These are phyloP conservation scores for Rhynchotus rufescens DNA, from an alignment of 2,797 vertebrate species.

Conservation along the genomic window DNA sequence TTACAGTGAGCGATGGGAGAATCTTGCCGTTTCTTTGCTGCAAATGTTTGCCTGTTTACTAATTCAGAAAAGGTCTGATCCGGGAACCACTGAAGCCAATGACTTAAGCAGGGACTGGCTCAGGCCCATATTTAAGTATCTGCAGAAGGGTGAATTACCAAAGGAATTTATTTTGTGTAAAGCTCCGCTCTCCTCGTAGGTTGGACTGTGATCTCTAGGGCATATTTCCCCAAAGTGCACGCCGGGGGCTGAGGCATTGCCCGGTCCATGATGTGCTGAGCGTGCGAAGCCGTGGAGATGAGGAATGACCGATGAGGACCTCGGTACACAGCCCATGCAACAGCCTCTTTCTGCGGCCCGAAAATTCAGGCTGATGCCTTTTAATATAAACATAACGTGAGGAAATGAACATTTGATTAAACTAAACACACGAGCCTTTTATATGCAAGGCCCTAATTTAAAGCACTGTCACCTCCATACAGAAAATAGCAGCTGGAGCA, in stretches of 20 bases:
- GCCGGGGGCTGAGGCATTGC: neutral
- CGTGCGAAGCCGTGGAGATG: neutral
- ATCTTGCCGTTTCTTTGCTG: conserved; percentile 37
- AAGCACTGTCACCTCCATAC: conserved; percentile 57
- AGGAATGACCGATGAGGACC: neutral
- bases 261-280: neutral
- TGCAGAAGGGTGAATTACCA: neutral
- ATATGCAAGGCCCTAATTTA: conserved; percentile 62
- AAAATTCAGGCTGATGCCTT: conserved; percentile 48
- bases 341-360: conserved; percentile 1
- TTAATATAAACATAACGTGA: conserved; percentile 36
- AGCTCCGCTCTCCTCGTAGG: conserved; percentile 3
- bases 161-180: conserved; percentile 31
- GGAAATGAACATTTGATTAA: conserved; percentile 72
- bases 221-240: neutral
- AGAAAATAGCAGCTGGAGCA: conserved; percentile 62
- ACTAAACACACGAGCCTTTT: conserved; percentile 54
- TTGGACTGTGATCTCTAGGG: neutral
- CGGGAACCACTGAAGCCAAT: neutral
- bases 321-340: neutral
- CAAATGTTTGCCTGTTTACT: conserved; percentile 44
- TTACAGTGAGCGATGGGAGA: conserved; percentile 23
- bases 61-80: conserved; percentile 42
- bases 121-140: conserved; percentile 11
- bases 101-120: conserved; percentile 33